These are phyloP conservation scores for Champsocephalus esox DNA, from an alignment of 2,797 vertebrate species.

Conservation along the genomic window DNA sequence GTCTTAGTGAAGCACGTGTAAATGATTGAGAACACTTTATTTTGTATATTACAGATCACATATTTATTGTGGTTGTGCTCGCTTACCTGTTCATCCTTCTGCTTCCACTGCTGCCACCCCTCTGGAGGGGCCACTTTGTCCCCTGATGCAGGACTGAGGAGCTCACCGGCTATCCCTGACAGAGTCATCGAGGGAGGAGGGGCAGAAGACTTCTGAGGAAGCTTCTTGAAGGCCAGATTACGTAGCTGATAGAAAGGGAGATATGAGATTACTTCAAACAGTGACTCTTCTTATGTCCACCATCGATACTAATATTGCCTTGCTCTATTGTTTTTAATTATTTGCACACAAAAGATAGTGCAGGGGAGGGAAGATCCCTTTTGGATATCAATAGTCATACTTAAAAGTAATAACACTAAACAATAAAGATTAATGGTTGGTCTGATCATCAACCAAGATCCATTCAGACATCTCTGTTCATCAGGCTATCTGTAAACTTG, in stretches of 20 bases:
- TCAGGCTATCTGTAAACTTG: neutral
- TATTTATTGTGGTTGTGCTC: neutral
- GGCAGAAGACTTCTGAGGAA: slow-evolving; percentile 90
- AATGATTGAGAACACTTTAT: neutral
- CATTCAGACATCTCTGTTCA: neutral
- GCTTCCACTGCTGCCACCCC: slow-evolving; percentile 95
- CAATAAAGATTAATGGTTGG: no score
- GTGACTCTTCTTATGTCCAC: neutral
- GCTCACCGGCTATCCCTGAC: slow-evolving; percentile 86
- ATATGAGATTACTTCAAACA: slow-evolving; percentile 2
- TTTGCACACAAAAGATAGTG: no score
- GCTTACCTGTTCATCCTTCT: slow-evolving; percentile 93
- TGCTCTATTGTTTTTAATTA: neutral
- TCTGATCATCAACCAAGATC: neutral
- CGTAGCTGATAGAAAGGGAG: slow-evolving; percentile 85
- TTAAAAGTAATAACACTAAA: no score
- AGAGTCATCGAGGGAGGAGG: slow-evolving; percentile 70
- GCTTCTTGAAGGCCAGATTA: slow-evolving; percentile 95
- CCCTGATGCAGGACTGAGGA: slow-evolving; percentile 74
- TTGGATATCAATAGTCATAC: no score
- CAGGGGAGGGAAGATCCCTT: no score
- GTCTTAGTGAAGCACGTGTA: neutral
- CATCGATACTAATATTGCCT: neutral
- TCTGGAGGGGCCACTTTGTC: slow-evolving; percentile 82
- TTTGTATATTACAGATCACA: neutral